A percentile compares a stretch with the other conserved stretches of the same genome.
These are phyloP conservation scores for Monochamus alternatus DNA, from an alignment of 2,888 invertebrate genomes.

Conservation along the genomic window DNA sequence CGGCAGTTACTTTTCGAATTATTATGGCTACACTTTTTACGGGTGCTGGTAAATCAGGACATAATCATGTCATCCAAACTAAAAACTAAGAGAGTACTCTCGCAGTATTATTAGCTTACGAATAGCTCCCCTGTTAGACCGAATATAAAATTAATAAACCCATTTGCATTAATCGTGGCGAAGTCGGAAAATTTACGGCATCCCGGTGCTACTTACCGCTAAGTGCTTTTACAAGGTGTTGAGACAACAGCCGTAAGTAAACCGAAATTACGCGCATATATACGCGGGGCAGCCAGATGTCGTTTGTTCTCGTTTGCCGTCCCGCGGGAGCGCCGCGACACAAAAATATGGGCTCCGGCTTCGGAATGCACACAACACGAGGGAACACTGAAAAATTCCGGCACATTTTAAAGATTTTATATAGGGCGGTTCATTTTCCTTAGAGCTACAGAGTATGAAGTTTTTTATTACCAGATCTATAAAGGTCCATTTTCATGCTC, in stretches of 20 bases:
- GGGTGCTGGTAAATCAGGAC: too few species aligned
- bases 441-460: too few species aligned
- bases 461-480: too few species aligned
- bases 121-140: not conserved
- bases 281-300: slow-evolving; percentile 44
- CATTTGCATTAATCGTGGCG: slow-evolving; percentile 50
- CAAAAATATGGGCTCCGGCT: slow-evolving; percentile 55
- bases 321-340: slow-evolving; percentile 56
- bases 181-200: slow-evolving; percentile 50
- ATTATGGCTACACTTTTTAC: too few species aligned
- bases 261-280: slow-evolving; percentile 39
- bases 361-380: slow-evolving; percentile 53
- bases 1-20: too few species aligned
- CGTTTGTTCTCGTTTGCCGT: slow-evolving; percentile 66
- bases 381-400: slow-evolving; percentile 51
- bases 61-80: not conserved
- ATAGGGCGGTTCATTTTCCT: not conserved
- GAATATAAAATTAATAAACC: slow-evolving; percentile 48
- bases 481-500: too few species aligned
- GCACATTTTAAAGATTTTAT: slow-evolving; percentile 47
- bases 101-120: not conserved
- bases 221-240: slow-evolving; percentile 53
- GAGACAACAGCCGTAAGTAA: slow-evolving; percentile 44
- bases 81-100: not conserved
- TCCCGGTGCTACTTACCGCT: slow-evolving; percentile 49